phyloP scores from a whole-genome alignment of 2,113 vertebrate genomes.

The Pterophyllum scalare region DNA sequence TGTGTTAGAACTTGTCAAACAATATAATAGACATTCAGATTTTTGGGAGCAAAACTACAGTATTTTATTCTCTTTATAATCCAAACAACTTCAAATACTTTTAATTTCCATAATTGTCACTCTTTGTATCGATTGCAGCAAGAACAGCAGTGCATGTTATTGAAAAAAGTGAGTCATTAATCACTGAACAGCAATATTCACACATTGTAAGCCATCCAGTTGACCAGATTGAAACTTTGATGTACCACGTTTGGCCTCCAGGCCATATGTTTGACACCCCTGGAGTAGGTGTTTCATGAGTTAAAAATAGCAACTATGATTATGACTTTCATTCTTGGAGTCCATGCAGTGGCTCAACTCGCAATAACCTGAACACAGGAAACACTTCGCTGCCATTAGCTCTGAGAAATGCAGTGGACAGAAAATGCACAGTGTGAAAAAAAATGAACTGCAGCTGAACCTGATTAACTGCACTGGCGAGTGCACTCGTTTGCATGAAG shows the following conservation, averaged over 20 bases:
- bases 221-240: not conserved
- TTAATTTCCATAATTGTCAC: not conserved
- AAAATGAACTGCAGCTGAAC: not conserved
- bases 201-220: not conserved
- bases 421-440: not conserved
- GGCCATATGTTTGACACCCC: not conserved
- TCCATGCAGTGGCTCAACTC: not conserved
- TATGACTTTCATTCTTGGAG: not conserved
- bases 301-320: not conserved
- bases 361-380: not conserved
- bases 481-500: not conserved
- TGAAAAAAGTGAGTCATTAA: not conserved
- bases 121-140: not conserved
- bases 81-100: not conserved
- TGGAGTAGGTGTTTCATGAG: not conserved
- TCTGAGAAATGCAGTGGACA: not conserved
- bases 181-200: not conserved
- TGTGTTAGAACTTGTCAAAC: not conserved
- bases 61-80: too few species aligned
- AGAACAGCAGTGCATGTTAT: not conserved
- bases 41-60: too few species aligned
- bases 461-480: accelerated
- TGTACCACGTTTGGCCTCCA: not conserved
- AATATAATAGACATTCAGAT: not conserved
- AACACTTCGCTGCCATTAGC: not conserved